Percentiles rank a stretch among this genome's conserved stretches.
Evolutionary conservation across 2,113 vertebrate species (phyloP).

Genomic region (Dermatemys mawii): DNA sequence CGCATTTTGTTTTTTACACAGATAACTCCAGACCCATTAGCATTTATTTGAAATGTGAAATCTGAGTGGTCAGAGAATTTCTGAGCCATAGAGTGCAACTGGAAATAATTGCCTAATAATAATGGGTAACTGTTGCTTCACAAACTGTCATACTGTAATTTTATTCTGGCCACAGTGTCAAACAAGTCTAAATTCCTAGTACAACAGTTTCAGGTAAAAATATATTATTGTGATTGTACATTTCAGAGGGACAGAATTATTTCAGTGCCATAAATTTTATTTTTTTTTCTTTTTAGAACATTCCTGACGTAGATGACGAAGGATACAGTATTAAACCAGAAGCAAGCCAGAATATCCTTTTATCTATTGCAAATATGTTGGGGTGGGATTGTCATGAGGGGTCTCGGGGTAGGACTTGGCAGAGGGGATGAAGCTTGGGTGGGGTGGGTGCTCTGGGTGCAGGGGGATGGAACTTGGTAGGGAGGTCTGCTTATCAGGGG

Average conservation of each 20-base stretch:
- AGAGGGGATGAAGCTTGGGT: too few species aligned
- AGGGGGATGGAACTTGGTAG: too few species aligned
- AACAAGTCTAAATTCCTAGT: neutral
- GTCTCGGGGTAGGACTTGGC: too few species aligned
- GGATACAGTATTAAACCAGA: conserved; percentile 97
- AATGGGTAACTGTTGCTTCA: neutral
- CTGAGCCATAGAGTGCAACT: neutral
- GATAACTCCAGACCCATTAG: neutral
- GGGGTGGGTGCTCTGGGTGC: too few species aligned
- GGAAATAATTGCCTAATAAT: neutral
- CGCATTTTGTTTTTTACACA: neutral
- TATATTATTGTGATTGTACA: neutral
- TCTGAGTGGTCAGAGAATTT: neutral
- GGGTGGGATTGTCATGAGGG: too few species aligned
- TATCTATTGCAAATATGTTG: neutral
- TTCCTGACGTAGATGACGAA: conserved; percentile 94
- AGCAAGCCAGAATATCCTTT: conserved; percentile 93
- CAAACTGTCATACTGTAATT: neutral
- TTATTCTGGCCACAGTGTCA: neutral
- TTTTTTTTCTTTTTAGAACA: conserved; percentile 82
- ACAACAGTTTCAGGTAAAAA: neutral
- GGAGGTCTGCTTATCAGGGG: too few species aligned
- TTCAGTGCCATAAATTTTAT: conserved; percentile 20
- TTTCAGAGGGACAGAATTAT: neutral
- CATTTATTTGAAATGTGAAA: neutral